Conservation (phyloP, 2,888 invertebrate genomes). For the Druceiella hillmani region DNA sequence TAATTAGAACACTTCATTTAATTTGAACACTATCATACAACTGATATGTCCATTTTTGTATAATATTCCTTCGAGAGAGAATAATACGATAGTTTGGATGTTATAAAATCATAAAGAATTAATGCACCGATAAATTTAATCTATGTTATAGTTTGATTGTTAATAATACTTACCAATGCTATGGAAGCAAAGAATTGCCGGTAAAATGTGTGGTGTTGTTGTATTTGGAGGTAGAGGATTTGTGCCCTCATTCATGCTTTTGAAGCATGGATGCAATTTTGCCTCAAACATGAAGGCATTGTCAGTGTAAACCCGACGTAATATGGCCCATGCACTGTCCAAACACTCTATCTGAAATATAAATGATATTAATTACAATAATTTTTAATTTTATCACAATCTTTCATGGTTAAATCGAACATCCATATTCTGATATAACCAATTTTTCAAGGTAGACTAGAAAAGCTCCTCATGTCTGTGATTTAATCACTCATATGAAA, state of each 20-base stretch:
- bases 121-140: background rate
- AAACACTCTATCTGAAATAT: constrained; percentile 74
- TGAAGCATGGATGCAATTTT: constrained; percentile 77
- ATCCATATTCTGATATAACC: too few relatives aligned
- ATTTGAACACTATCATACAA: too few relatives aligned
- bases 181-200: constrained; percentile 74
- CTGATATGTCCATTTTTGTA: too few relatives aligned
- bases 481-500: too few relatives aligned
- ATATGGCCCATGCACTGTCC: constrained; percentile 80
- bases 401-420: too few relatives aligned
- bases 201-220: constrained; percentile 81
- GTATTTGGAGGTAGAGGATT: constrained; percentile 91
- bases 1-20: too few relatives aligned
- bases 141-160: constrained; percentile 1
- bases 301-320: constrained; percentile 83
- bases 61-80: too few relatives aligned
- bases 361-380: too few relatives aligned
- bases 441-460: too few relatives aligned
- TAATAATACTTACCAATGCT: constrained; percentile 56
- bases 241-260: constrained; percentile 84
- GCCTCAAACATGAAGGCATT: constrained; percentile 90
- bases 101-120: constrained; percentile 2
- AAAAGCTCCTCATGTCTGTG: too few relatives aligned
- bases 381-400: too few relatives aligned
- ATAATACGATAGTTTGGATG: too few relatives aligned